Base-by-base conservation (phyloP, 2,888 invertebrate genomes). In the Drosophila austrosaltans region DNA sequence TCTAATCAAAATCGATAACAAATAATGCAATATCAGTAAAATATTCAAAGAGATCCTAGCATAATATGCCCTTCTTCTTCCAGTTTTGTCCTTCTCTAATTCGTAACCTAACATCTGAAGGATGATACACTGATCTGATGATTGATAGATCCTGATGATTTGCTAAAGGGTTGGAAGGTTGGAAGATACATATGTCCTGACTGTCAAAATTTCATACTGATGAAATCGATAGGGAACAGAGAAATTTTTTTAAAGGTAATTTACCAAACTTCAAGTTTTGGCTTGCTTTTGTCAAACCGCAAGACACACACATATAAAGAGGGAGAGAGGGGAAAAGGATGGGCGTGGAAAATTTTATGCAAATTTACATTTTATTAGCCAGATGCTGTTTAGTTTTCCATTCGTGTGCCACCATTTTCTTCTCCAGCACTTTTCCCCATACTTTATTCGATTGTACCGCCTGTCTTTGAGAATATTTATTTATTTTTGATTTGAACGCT, bases 401-500 rank as follows among this genome's bases (percentile, higher is more conserved):
- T 48, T 48, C 48, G 22, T 48, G 48, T 36, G 36, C 2, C 36
- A 36, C 8, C 36, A 16, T 16, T 16, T 16, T 36, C 8, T 36
- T 10, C 57, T 58, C 53, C 59, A 10, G 1, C 22, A 22, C 2
- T 22, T 3, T 48, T 25, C 25, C 16, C 48, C 22, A 48, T 48
- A 16, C 48, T 22, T 48, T 48, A 36, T 36, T 48, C 48, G 48
- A 48, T 48, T 48, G 48, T 48, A 48, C 62, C 39, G 65, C 67
- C 79, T 81, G 76, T 81, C 84, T 70, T 72, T 77, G 79, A 53
- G 75, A 74, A 78, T 82, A 87, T 83, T 83, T 83, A 83, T 83
- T 87, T 87, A 87, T 82, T 82, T 83, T 83, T 87, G 80, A 87
- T 83, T 87, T 75, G 80, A 75, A 71, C 69, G 74, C 74, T 69